Conservation (phyloP, 2,888 invertebrate species). For the Eretmocerus hayati region DNA sequence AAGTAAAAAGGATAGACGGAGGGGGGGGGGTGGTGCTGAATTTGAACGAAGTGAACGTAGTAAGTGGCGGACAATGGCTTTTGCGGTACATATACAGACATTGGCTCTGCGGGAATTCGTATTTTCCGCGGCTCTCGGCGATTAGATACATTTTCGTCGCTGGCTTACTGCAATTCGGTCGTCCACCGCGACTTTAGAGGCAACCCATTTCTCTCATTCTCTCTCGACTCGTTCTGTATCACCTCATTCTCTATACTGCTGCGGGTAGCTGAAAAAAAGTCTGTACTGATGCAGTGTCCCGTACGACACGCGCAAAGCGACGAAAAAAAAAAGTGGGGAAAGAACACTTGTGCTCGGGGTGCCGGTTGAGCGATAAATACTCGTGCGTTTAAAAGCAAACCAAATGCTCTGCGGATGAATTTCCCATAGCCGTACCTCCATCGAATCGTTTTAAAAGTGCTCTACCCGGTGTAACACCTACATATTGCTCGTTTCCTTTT, state of each 20-base stretch:
- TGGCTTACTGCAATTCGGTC: not conserved
- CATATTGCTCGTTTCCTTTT: not conserved
- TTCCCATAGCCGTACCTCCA: conserved; percentile 16
- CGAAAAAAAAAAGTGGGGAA: conserved; percentile 22
- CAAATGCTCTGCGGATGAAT: conserved; percentile 24
- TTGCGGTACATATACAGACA: conserved; percentile 43
- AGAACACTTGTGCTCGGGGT: conserved; percentile 19
- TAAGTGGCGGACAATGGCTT: conserved; percentile 43
- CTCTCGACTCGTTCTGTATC: too few species aligned
- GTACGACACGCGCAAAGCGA: conserved; percentile 14
- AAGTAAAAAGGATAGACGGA: conserved; percentile 13
- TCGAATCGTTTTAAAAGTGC: conserved; percentile 23
- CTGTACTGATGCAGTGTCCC: too few species aligned
- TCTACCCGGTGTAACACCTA: too few species aligned
- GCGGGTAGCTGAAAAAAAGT: too few species aligned
- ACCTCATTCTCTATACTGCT: too few species aligned
- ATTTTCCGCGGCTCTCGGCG: conserved; percentile 28
- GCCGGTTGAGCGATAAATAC: conserved; percentile 30
- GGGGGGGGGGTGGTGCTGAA: conserved; percentile 18
- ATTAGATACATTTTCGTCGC: conserved; percentile 34
- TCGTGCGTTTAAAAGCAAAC: conserved; percentile 40
- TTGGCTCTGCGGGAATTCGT: conserved; percentile 35
- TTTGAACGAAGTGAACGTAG: conserved; percentile 38
- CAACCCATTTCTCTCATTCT: conserved; percentile 1
- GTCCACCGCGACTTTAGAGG: not conserved